These are phyloP conservation scores for Nasonia oneida DNA, from an alignment of 2,888 invertebrate species.

Conservation along the genomic window DNA sequence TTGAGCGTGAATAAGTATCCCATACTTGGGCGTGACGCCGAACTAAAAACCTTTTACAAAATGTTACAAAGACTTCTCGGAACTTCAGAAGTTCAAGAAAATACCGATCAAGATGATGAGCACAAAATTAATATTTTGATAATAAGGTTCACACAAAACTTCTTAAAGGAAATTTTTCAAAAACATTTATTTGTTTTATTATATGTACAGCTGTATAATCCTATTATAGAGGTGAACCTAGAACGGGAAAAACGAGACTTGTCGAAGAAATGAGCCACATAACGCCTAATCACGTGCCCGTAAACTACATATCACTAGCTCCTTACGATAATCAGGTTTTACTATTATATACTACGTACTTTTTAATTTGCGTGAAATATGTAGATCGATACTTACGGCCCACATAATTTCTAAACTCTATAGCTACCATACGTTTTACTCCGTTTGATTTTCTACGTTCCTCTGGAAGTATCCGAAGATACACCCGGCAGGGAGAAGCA, in stretches of 20 bases:
- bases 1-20: slow-evolving; percentile 76
- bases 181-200: no score
- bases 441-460: slow-evolving; percentile 78
- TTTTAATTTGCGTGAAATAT: neutral
- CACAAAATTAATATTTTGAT: slow-evolving; percentile 31
- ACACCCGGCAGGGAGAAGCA: slow-evolving; percentile 76
- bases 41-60: slow-evolving; percentile 73
- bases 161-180: no score
- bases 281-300: slow-evolving; percentile 77
- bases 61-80: slow-evolving; percentile 65
- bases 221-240: slow-evolving; percentile 80
- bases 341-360: no score
- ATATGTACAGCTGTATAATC: no score
- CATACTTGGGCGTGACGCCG: slow-evolving; percentile 80
- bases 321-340: slow-evolving; percentile 68
- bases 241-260: slow-evolving; percentile 83
- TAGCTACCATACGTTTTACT: slow-evolving; percentile 78
- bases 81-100: slow-evolving; percentile 56
- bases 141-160: slow-evolving; percentile 37
- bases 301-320: slow-evolving; percentile 76
- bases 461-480: slow-evolving; percentile 75
- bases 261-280: slow-evolving; percentile 81
- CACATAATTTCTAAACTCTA: slow-evolving; percentile 48
- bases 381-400: no score
- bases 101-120: slow-evolving; percentile 47